Percentiles rank a stretch among this genome's conserved stretches.
Evolutionary conservation across 1,140 invertebrate species (phyloP).

Genomic region (Drosophila bifasciata): DNA sequence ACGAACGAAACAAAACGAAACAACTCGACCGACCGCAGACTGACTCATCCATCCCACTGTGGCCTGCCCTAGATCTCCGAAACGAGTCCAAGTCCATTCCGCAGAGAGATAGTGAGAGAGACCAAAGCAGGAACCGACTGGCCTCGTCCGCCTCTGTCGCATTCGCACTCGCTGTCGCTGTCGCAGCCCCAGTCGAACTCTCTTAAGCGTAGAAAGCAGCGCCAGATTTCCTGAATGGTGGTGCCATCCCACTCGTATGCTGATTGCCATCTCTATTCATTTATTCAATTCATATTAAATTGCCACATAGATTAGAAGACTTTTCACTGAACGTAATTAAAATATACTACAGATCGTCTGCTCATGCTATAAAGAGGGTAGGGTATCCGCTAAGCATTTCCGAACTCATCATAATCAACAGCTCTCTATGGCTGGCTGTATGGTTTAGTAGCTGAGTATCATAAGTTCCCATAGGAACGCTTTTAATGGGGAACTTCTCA

Average conservation of each 20-base stretch:
- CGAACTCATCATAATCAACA: neutral
- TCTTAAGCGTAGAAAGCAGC: constrained; percentile 29
- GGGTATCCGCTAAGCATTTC: no score
- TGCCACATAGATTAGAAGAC: constrained; percentile 44
- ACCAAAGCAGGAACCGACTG: constrained; percentile 45
- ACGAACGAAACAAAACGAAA: no score
- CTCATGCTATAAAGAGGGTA: neutral
- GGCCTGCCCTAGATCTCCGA: constrained; percentile 56
- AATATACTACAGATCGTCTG: constrained; percentile 44
- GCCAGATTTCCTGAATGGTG: constrained; percentile 30
- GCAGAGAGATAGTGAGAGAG: constrained; percentile 28
- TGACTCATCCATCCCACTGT: constrained; percentile 55
- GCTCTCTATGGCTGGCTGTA: neutral
- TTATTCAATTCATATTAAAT: constrained; percentile 66
- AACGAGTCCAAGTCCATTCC: constrained; percentile 47
- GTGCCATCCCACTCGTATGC: constrained; percentile 5
- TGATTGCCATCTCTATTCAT: constrained; percentile 62
- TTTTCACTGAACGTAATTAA: constrained; percentile 53
- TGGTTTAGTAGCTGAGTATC: constrained; percentile 7
- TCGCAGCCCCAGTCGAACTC: no score
- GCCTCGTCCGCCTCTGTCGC: no score
- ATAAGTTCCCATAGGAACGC: no score
- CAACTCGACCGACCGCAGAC: constrained; percentile 38
- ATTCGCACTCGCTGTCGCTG: no score
- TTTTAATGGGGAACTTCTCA: no score